phyloP scores from a whole-genome alignment of 2,797 vertebrate species.

The Pantherophis vulpinus region DNA sequence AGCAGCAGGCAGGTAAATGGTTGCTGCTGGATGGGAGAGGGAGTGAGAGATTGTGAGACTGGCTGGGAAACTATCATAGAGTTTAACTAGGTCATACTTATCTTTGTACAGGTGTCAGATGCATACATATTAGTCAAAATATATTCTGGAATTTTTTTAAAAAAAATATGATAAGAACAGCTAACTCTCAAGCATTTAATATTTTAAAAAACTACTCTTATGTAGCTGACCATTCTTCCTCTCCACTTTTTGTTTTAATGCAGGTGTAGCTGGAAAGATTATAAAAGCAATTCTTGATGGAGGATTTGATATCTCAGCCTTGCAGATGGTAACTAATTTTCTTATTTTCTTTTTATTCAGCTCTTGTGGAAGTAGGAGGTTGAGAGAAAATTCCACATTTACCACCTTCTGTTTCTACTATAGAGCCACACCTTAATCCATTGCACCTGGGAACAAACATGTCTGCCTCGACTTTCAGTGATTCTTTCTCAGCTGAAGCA shows the following conservation, averaged over 20 bases:
- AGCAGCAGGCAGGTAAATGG: no score
- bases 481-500: neutral
- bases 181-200: neutral
- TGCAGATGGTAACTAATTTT: slow-evolving; percentile 84
- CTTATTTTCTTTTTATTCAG: neutral
- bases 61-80: no score
- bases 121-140: neutral
- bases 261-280: slow-evolving; percentile 89
- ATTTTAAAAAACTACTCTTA: neutral
- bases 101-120: neutral
- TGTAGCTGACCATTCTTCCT: neutral
- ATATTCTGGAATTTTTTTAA: neutral
- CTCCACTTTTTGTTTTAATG: slow-evolving; percentile 29
- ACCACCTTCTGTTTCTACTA: neutral
- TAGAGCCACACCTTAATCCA: neutral
- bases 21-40: no score
- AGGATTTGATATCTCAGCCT: slow-evolving; percentile 88
- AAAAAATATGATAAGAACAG: neutral
- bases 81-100: neutral
- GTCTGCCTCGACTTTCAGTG: neutral
- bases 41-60: no score
- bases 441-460: neutral
- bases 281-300: slow-evolving; percentile 82
- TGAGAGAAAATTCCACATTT: neutral
- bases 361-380: neutral